Conservation (phyloP, 1,140 invertebrate genomes). For the Phenacoccus solenopsis region DNA sequence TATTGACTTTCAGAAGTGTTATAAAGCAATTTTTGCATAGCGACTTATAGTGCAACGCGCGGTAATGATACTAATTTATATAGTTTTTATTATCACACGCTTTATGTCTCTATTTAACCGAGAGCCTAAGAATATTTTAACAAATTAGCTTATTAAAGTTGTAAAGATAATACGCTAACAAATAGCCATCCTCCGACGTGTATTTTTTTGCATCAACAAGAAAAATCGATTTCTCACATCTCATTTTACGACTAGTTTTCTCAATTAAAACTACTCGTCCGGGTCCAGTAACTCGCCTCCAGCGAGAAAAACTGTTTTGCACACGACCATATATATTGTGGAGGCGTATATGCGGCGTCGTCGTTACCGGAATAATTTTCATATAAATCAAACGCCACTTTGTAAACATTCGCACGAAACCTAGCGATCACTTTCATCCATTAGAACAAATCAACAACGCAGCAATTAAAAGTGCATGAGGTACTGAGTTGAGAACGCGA, state of each 20-base stretch:
- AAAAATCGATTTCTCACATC: background rate
- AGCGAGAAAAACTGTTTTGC: background rate
- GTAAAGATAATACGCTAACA: background rate
- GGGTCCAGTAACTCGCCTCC: too few relatives aligned
- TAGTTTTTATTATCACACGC: background rate
- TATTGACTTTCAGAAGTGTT: background rate
- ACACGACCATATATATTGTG: too few relatives aligned
- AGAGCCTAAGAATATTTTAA: background rate
- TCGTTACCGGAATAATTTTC: background rate
- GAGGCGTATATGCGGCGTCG: too few relatives aligned
- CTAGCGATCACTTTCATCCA: background rate
- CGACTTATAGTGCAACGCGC: background rate
- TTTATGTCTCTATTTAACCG: background rate
- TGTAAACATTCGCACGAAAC: background rate
- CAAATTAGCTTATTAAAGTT: background rate
- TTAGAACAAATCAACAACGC: background rate
- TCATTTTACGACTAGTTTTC: background rate
- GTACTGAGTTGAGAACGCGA: background rate
- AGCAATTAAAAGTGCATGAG: too few relatives aligned
- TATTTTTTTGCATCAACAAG: background rate
- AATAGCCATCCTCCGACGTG: too few relatives aligned
- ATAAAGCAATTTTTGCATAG: background rate
- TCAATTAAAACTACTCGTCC: background rate
- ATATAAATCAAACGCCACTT: background rate
- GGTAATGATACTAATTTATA: background rate